These are phyloP conservation scores for Chrysogorgia sp. DNA, from an alignment of 92 coral and sea anemone genomes.

Conservation along the genomic window DNA sequence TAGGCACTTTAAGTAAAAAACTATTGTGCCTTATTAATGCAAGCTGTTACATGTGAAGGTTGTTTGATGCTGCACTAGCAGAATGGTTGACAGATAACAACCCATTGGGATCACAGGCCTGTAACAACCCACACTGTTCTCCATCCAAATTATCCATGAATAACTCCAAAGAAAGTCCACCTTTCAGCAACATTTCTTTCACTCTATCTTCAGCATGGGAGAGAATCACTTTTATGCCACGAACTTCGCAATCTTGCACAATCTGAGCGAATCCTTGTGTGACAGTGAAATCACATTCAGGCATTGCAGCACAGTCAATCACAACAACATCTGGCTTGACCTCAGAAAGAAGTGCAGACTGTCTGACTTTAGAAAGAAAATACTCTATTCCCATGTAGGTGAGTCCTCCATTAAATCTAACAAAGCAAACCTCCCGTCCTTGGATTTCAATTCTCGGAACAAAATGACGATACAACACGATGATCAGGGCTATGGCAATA, in stretches of 20 bases:
- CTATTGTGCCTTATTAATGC: no score
- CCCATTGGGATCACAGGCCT: neutral
- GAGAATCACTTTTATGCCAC: conserved; percentile 9
- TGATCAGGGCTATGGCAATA: conserved; percentile 18
- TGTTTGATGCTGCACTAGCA: neutral
- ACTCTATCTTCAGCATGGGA: conserved; percentile 7
- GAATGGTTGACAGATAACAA: neutral
- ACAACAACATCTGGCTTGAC: conserved; percentile 16
- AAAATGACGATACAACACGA: conserved; percentile 29
- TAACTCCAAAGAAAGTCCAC: conserved; percentile 11
- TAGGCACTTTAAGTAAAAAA: no score
- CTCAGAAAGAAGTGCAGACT: conserved; percentile 1
- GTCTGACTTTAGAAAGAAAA: conserved; percentile 13
- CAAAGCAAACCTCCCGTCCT: conserved; percentile 1
- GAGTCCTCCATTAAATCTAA: conserved; percentile 19
- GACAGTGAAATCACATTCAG: conserved; percentile 39
- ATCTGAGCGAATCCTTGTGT: conserved; percentile 37
- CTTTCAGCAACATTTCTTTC: conserved; percentile 27
- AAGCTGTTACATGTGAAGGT: neutral
- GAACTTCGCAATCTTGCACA: conserved; percentile 36
- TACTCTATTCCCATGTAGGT: conserved; percentile 32
- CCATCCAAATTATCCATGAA: conserved; percentile 8
- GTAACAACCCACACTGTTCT: neutral
- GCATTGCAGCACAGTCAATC: conserved; percentile 30
- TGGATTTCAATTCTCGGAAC: conserved; percentile 16